These are phyloP conservation scores for Macropus fuliginosus DNA, from an alignment of 2,797 vertebrate species.

Conservation along the genomic window DNA sequence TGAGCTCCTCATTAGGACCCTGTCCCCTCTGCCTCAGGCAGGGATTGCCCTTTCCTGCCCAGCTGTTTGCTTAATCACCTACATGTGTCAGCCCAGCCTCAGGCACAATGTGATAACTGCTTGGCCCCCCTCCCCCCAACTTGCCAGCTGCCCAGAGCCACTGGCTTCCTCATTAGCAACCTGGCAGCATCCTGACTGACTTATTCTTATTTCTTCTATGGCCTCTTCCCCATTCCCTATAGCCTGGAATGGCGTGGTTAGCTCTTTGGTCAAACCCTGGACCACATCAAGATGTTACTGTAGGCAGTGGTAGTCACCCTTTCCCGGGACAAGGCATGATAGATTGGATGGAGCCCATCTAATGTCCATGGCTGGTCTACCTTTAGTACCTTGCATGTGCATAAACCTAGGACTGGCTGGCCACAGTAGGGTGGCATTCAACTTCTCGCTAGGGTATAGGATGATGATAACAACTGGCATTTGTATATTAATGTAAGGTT, in stretches of 20 bases:
- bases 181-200: slow-evolving; percentile 86
- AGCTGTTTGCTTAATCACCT: slow-evolving; percentile 1
- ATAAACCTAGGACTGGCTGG: background rate
- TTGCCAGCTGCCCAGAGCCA: slow-evolving; percentile 89
- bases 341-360: background rate
- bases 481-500: background rate
- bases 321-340: background rate
- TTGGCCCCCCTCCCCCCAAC: background rate
- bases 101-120: background rate
- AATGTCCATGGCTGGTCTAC: background rate
- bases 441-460: background rate
- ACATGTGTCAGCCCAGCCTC: background rate
- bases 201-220: slow-evolving; percentile 91
- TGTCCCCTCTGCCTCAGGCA: background rate
- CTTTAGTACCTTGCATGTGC: background rate
- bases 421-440: slow-evolving; percentile 9
- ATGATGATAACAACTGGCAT: background rate
- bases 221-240: slow-evolving; percentile 90
- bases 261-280: slow-evolving; percentile 86
- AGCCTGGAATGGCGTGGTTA: slow-evolving; percentile 90
- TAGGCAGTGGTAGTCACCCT: background rate
- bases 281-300: background rate
- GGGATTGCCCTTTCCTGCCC: background rate
- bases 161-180: slow-evolving; percentile 93
- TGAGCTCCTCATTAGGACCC: background rate